These are phyloP conservation scores for Agrotis puta DNA, from an alignment of 2,888 invertebrate genomes.

Conservation along the genomic window DNA sequence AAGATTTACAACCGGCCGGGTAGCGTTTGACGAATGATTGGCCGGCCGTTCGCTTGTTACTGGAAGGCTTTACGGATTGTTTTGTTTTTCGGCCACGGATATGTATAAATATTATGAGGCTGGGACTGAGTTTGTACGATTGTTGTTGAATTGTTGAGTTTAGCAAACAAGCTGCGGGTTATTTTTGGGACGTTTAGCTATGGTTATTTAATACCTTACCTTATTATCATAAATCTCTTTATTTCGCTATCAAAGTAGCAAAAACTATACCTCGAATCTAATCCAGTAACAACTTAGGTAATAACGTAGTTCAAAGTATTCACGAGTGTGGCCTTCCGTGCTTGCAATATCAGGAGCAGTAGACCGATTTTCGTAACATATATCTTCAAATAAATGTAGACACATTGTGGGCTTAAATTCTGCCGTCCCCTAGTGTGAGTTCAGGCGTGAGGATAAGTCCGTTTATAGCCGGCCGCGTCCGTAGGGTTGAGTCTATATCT, in stretches of 20 bases:
- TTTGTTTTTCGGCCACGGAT: slow-evolving; percentile 77
- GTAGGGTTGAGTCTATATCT: slow-evolving; percentile 49
- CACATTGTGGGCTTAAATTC: slow-evolving; percentile 27
- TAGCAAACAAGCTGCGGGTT: slow-evolving; percentile 35
- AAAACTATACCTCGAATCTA: too few relatives aligned
- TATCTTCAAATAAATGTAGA: slow-evolving; percentile 10
- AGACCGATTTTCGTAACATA: neutral
- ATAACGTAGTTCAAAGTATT: neutral
- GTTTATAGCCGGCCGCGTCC: slow-evolving; percentile 35
- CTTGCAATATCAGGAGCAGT: neutral
- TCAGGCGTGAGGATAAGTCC: slow-evolving; percentile 40
- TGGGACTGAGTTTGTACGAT: slow-evolving; percentile 43
- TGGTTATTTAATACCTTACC: neutral
- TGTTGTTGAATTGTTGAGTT: slow-evolving; percentile 39
- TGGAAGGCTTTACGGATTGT: slow-evolving; percentile 79
- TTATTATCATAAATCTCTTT: neutral
- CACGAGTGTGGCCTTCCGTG: neutral
- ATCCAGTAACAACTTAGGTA: neutral
- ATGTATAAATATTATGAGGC: slow-evolving; percentile 62
- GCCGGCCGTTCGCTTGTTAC: slow-evolving; percentile 81
- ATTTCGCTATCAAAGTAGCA: neutral
- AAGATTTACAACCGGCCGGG: slow-evolving; percentile 87
- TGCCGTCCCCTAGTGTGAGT: slow-evolving; percentile 8
- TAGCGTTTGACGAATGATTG: slow-evolving; percentile 88
- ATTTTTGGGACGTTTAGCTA: slow-evolving; percentile 13